phyloP scores from a whole-genome alignment of 1,140 invertebrate genomes.

The Armadillidium nasatum region DNA sequence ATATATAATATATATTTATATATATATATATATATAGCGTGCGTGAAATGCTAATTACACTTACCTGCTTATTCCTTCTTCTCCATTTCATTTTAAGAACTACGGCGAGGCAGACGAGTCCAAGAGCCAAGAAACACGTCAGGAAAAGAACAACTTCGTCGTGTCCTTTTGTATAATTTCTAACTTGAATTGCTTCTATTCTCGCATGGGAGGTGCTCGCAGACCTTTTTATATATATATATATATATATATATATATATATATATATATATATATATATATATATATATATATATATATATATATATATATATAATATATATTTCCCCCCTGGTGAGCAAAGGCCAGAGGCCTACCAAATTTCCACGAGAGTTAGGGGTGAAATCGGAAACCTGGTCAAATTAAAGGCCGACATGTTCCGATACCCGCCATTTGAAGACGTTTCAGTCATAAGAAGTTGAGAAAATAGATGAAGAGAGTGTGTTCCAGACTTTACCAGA shows the following conservation, averaged over 20 bases:
- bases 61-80: conserved; percentile 12
- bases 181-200: neutral
- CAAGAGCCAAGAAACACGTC: conserved; percentile 17
- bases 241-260: neutral
- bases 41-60: neutral
- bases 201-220: neutral
- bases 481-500: too few species aligned
- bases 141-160: conserved; percentile 19
- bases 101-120: conserved; percentile 24
- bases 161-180: neutral
- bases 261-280: neutral
- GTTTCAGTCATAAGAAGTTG: too few species aligned
- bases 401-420: too few species aligned
- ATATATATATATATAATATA: neutral
- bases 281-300: neutral
- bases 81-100: conserved; percentile 29
- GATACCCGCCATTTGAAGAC: too few species aligned
- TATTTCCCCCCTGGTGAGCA: too few species aligned
- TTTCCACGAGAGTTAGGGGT: too few species aligned
- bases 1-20: neutral
- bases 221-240: neutral
- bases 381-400: too few species aligned
- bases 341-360: too few species aligned
- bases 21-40: neutral
- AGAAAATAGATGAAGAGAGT: too few species aligned